A percentile compares a stretch with the other conserved stretches of the same genome.
These are phyloP conservation scores for Morone saxatilis DNA, from an alignment of 2,113 vertebrate species.

Conservation along the genomic window DNA sequence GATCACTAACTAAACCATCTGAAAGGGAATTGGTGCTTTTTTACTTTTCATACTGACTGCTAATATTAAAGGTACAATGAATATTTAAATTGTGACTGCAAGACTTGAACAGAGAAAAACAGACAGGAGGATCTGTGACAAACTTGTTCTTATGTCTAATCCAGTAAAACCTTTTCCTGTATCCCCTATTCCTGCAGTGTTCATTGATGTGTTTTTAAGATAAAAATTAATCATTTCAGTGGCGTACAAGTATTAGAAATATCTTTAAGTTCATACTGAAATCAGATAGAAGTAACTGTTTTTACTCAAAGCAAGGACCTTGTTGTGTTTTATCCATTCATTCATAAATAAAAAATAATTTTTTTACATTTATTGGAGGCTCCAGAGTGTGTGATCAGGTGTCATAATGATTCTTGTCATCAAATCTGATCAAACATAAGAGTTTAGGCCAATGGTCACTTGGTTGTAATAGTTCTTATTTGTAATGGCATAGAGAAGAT, in stretches of 20 bases:
- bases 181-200: not conserved
- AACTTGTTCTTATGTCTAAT: not conserved
- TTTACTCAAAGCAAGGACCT: not conserved
- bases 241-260: not conserved
- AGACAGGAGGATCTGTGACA: not conserved
- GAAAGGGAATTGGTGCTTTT: not conserved
- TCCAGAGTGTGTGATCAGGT: not conserved
- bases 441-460: not conserved
- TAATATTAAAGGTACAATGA: not conserved
- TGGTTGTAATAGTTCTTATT: not conserved
- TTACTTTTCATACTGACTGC: not conserved
- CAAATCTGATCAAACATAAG: not conserved
- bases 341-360: not conserved
- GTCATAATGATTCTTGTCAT: not conserved
- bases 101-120: not conserved
- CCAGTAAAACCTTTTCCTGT: not conserved
- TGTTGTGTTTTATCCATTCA: not conserved
- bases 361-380: not conserved
- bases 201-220: not conserved
- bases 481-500: not conserved
- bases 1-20: not conserved
- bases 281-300: not conserved
- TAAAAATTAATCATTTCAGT: not conserved
- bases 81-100: not conserved
- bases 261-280: not conserved